phyloP scores from a whole-genome alignment of 2,113 vertebrate genomes.

The Callipepla californica region DNA sequence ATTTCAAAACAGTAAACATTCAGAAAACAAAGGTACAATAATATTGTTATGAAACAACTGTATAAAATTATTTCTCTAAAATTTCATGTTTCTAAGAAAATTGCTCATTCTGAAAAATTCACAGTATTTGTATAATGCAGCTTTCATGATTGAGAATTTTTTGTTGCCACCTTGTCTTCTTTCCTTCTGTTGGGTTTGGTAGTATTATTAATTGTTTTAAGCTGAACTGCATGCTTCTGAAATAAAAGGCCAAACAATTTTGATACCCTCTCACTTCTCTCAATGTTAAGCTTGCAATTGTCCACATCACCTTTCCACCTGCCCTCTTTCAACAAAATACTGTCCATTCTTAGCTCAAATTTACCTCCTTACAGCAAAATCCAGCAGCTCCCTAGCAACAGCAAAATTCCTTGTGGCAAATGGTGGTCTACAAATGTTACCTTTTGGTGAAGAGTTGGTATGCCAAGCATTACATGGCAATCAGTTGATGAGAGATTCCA shows the following conservation, averaged over 20 bases:
- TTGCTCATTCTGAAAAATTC: not conserved
- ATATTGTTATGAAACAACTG: not conserved
- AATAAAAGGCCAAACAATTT: not conserved
- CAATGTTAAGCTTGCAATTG: not conserved
- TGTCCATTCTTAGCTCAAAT: conserved; percentile 4
- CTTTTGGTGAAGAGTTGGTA: not conserved
- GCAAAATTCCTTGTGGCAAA: conserved; percentile 23
- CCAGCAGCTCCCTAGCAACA: not conserved
- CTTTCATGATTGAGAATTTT: not conserved
- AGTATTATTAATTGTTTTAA: not conserved
- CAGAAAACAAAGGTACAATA: not conserved
- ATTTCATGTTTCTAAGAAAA: not conserved
- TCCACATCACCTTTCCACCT: not conserved
- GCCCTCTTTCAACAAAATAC: conserved; percentile 10
- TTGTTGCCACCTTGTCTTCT: not conserved
- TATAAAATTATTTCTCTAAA: not conserved
- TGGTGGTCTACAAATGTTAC: not conserved
- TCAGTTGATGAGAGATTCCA: conserved; percentile 6
- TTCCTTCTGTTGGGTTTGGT: not conserved
- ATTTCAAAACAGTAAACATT: not conserved
- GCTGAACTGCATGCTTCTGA: not conserved
- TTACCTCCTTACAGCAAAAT: not conserved
- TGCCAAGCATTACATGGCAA: not conserved
- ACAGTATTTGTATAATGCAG: not conserved
- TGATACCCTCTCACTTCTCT: not conserved